A percentile compares a stretch with the other conserved stretches of the same genome.
These are phyloP conservation scores for Zaprionus bogoriensis DNA, from an alignment of 2,888 invertebrate genomes.

Conservation along the genomic window DNA sequence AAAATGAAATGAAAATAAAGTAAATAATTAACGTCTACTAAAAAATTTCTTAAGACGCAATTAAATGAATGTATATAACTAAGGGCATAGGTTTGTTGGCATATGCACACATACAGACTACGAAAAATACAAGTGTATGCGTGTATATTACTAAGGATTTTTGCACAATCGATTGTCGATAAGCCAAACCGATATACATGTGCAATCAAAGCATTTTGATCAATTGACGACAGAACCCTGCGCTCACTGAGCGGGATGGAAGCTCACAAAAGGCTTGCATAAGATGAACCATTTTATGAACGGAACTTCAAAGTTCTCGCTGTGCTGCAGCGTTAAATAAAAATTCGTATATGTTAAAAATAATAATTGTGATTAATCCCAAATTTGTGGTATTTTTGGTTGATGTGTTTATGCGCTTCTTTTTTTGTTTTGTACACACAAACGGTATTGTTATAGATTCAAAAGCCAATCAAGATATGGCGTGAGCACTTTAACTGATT, in stretches of 20 bases:
- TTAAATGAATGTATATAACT: no score
- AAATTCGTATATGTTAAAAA: background rate
- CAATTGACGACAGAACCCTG: background rate
- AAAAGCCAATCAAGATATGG: no score
- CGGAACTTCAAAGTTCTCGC: background rate
- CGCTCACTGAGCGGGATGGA: background rate
- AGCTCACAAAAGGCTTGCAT: background rate
- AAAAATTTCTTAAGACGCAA: no score
- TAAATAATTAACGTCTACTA: no score
- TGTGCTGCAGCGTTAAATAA: background rate
- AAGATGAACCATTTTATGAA: background rate
- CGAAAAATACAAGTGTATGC: background rate
- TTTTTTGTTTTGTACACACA: no score
- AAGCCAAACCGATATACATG: background rate
- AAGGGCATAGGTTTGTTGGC: background rate
- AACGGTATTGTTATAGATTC: no score
- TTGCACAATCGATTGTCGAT: background rate
- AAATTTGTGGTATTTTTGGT: no score
- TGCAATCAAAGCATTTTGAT: background rate
- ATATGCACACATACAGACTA: background rate
- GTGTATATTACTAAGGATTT: background rate
- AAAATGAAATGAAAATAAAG: background rate
- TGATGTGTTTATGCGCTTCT: no score
- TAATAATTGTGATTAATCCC: no score
- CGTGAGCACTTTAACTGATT: no score